phyloP scores from a whole-genome alignment of 1,140 invertebrate species.

The Harpegnathos saltator region DNA sequence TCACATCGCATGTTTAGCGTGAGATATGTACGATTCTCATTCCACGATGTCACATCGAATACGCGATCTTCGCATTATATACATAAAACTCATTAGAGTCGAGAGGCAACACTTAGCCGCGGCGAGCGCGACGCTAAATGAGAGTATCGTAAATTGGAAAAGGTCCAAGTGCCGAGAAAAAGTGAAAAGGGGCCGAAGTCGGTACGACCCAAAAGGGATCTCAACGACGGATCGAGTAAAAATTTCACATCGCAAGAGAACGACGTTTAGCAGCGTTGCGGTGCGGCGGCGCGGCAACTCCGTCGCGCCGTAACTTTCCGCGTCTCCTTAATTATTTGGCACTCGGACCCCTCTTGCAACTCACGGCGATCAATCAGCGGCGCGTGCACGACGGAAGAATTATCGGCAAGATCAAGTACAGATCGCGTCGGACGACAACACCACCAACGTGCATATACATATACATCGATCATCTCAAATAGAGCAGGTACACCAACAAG shows the following conservation, averaged over 20 bases:
- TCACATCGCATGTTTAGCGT: constrained; percentile 34
- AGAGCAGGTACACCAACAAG: constrained; percentile 36
- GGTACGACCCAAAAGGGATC: background rate
- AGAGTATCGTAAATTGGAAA: background rate
- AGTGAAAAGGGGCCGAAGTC: background rate
- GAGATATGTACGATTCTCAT: constrained; percentile 33
- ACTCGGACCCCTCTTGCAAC: constrained; percentile 11
- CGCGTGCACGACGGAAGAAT: background rate
- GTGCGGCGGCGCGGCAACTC: background rate
- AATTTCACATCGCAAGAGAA: no score
- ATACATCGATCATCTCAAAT: constrained; percentile 57
- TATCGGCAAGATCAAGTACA: constrained; percentile 24
- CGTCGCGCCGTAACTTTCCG: background rate
- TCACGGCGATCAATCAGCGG: constrained; percentile 5
- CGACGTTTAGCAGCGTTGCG: no score
- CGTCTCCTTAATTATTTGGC: background rate
- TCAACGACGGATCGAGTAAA: background rate
- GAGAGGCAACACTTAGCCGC: constrained; percentile 21
- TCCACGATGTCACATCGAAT: constrained; percentile 39
- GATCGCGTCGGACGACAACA: constrained; percentile 38
- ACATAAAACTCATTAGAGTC: constrained; percentile 34
- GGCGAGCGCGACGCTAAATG: background rate
- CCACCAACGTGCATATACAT: constrained; percentile 60
- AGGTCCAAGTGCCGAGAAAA: constrained; percentile 9
- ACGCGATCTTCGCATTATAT: background rate